Evolutionary conservation across 2,113 vertebrate genomes (phyloP), one percentile per base, ranked within the genome.

Genomic region (Loxodonta africana): DNA sequence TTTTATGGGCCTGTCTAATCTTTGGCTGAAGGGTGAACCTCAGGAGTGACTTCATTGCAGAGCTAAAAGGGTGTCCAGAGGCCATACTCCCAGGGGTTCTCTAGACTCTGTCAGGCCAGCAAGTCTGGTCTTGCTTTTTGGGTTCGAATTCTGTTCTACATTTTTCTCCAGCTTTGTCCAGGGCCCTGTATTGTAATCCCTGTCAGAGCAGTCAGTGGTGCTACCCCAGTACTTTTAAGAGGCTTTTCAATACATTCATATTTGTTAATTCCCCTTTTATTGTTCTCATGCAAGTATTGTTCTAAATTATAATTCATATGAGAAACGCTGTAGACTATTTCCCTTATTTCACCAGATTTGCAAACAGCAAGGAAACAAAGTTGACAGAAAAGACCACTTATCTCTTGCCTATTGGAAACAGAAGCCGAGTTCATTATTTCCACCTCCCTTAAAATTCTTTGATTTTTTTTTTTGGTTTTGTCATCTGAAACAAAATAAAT

Each of bases 401-500:
- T 62, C 60, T 88, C n/a, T 92, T 65, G 80, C 46, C 23, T 65
- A 15, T 3, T 85, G 37, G 62, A 83, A 90, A 85, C 17, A 46
- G 53, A 76, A 96, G 92, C 60, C 95, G 96, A 90, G 77, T 90
- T 81, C 8, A 88, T 96, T 95, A 90, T 91, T 95, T 94, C 94
- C 3, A 65, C 81, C 82, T 65, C 67, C 20, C 69, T 92, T 86
- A 57, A 37, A 37, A 37, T 37, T 37, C 37, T 37, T 37, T 37
- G 37, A 37, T 37, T 37, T 37, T 37, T 37, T 37, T 37, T 37
- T 37, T 37, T 15, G 15, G 53, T 57, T 17, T 57, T 57, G 53
- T 60, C 88, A 95, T 94, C 65, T 9, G 6, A 93, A 48, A 60
- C 25, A 88, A 95, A 94, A 92, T 67, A 88, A 97, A 95, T 48